Base-by-base conservation (phyloP, 2,797 vertebrate species). In the Myotis findleyi region DNA sequence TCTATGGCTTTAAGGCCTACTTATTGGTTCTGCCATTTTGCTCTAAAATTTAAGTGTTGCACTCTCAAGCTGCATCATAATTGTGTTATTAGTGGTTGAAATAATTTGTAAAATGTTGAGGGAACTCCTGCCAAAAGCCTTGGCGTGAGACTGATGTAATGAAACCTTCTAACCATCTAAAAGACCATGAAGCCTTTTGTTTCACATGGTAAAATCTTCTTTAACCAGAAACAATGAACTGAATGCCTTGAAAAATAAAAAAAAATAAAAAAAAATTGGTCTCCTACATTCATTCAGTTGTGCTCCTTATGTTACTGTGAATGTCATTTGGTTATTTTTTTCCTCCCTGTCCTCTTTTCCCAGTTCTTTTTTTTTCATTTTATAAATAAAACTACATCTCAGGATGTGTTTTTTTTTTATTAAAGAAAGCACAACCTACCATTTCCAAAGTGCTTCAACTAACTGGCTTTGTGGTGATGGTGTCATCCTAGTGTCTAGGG, bases 11-110 rank as follows among this genome's bases (percentile, higher is more conserved):
- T 87, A 96, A 80, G 30, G 90, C 92, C 83, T 77, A 81, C 93
- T 98, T 97, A 55, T 17, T 94, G 95, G 91, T 93, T 93, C 96
- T 93, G 21, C 66, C 25, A 44, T 95, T 92, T 59, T 87, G 38
- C 71, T 92, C 57, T 84, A 95, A 72, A 92, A 95, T 27, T 94
- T 53, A 89, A 95, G 55, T 51, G 23, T 82, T 75, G 49, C 18
- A 73, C 41, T 87, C 90, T 55, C 17, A 86, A 59, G 20, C 44
- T 38, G 36, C 36, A 33, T 91, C 53, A 75, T 81, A 85, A 91
- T 72, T 18, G 4, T 0, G 73, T 72, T 87, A 9, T 87, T 77
- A 96, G 88, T 95, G 55, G 36, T 13, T 75, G 23, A 89, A 66
- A 92, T 38, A 71, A 91, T 87, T 82, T 94, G 25, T 94, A 96